A percentile compares a stretch with the other conserved stretches of the same genome.
phyloP scores from a whole-genome alignment of 2,797 vertebrate genomes.

The Hapalemur alaotrensis region DNA sequence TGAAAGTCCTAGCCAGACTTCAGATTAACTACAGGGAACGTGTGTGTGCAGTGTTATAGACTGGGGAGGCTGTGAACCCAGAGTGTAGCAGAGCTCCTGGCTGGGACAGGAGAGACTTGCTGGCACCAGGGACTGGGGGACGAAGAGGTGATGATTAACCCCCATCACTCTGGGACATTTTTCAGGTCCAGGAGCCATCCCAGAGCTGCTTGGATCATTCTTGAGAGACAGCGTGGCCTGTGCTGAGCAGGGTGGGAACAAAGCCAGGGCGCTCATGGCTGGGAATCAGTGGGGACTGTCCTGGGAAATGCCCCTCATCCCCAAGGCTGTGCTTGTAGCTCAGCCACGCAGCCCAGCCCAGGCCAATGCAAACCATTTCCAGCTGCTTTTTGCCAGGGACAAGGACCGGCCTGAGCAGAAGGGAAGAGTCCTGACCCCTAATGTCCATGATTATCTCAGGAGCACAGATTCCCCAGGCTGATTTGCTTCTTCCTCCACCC shows the following conservation, averaged over 20 bases:
- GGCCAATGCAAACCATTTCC: neutral
- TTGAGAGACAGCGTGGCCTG: neutral
- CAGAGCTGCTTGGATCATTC: neutral
- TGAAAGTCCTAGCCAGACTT: slow-evolving; percentile 48
- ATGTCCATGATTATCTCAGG: neutral
- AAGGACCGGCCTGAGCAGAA: neutral
- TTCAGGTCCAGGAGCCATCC: neutral
- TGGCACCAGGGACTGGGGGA: neutral
- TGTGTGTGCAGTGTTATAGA: neutral
- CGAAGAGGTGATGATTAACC: neutral
- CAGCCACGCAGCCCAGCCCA: neutral
- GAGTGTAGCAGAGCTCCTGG: neutral
- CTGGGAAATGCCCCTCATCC: neutral
- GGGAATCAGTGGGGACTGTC: neutral
- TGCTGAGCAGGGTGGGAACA: neutral
- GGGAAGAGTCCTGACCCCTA: neutral
- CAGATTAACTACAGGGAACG: slow-evolving; percentile 38
- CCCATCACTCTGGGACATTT: neutral
- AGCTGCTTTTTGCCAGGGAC: neutral
- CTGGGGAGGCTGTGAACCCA: neutral
- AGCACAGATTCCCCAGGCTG: neutral
- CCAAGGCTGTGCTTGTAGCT: neutral
- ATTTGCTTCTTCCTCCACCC: neutral
- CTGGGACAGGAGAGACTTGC: neutral
- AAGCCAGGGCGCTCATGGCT: neutral